A percentile compares a stretch with the other conserved stretches of the same genome.
Evolutionary conservation across 2,113 vertebrate genomes (phyloP).

Genomic region (Lathamus discolor): DNA sequence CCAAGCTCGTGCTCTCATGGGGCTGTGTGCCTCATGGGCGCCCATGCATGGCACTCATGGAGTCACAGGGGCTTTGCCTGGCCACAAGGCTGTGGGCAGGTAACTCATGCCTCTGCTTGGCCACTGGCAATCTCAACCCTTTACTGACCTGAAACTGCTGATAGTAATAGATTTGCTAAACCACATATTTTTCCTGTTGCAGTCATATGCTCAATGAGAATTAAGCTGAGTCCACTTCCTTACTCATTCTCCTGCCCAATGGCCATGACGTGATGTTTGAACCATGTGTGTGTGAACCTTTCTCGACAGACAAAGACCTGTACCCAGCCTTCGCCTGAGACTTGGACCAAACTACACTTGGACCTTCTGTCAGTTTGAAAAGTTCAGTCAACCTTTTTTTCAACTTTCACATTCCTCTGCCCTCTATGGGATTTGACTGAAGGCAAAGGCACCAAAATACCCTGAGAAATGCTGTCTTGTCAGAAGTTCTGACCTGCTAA

Average conservation of each 20-base stretch:
- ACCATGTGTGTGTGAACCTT: not conserved
- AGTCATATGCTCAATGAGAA: not conserved
- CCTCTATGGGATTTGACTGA: not conserved
- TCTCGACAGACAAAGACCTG: not conserved
- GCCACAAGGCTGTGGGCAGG: not conserved
- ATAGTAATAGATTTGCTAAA: not conserved
- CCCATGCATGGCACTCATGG: not conserved
- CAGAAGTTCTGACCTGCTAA: conserved; percentile 20
- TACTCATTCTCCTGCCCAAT: not conserved
- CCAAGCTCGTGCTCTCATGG: rapidly evolving
- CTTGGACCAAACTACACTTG: not conserved
- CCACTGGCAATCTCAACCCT: not conserved
- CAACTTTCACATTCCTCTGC: not conserved
- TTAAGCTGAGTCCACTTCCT: not conserved
- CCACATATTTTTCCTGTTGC: not conserved
- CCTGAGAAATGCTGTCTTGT: not conserved
- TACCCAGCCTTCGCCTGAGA: not conserved
- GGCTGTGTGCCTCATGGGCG: not conserved
- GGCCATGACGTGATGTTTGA: not conserved
- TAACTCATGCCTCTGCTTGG: not conserved
- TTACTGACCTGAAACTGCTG: not conserved
- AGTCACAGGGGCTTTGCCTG: not conserved
- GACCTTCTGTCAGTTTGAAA: not conserved
- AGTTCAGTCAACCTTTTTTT: not conserved
- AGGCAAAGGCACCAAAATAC: not conserved